Conservation (phyloP, 2,113 vertebrate genomes). For the Glaucomys volans region DNA sequence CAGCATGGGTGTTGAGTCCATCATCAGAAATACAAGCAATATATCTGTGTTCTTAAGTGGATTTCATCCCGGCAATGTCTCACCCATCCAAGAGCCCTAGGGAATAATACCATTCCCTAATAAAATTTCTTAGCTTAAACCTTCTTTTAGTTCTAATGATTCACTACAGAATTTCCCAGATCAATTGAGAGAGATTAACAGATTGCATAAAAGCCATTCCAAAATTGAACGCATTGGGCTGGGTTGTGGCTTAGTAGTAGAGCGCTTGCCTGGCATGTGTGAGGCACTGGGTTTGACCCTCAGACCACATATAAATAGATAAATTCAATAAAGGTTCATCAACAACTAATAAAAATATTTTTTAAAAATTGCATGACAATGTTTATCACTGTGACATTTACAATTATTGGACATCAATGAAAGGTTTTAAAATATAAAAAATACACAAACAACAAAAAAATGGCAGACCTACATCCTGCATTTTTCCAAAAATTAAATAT, state of each 20-base stretch:
- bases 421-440: not conserved
- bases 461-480: not conserved
- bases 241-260: no score
- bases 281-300: no score
- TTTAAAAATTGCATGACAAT: not conserved
- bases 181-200: not conserved
- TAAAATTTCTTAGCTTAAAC: not conserved
- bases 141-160: not conserved
- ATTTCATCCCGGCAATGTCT: not conserved
- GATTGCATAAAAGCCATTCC: not conserved
- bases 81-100: not conserved
- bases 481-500: constrained; percentile 42
- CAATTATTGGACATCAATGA: not conserved
- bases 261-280: no score
- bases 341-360: no score
- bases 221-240: not conserved
- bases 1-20: not conserved
- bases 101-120: not conserved
- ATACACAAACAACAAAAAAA: not conserved
- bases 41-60: not conserved
- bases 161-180: constrained; percentile 23
- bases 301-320: no score
- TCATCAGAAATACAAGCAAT: not conserved
- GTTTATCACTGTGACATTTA: not conserved
- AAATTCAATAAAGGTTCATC: no score